A percentile compares a stretch with the other conserved stretches of the same genome.
These are phyloP conservation scores for Aphyosemion australe DNA, from an alignment of 2,113 vertebrate genomes.

Conservation along the genomic window DNA sequence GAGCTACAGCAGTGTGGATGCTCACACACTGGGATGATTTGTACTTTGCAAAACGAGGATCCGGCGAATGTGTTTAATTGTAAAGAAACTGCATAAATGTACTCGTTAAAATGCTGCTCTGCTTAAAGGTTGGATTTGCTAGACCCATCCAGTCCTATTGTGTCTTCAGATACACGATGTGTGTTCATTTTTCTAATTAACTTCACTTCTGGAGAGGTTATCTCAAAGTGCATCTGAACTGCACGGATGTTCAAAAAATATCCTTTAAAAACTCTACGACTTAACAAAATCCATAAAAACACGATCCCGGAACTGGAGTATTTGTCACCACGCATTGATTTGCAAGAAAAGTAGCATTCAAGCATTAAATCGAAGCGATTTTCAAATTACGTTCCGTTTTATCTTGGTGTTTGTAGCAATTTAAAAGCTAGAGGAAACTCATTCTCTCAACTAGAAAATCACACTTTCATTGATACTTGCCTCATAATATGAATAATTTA, in stretches of 20 bases:
- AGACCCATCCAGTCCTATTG: slow-evolving; percentile 47
- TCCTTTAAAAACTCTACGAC: slow-evolving; percentile 15
- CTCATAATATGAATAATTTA: neutral
- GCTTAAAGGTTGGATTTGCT: slow-evolving; percentile 58
- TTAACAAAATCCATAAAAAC: too few relatives aligned
- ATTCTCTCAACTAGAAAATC: neutral
- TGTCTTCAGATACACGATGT: slow-evolving; percentile 51
- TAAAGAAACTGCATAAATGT: slow-evolving; percentile 34
- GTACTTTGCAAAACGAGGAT: slow-evolving; percentile 52
- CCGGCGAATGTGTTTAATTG: slow-evolving; percentile 48
- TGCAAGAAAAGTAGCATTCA: too few relatives aligned
- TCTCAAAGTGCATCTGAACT: slow-evolving; percentile 59
- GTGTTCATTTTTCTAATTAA: slow-evolving; percentile 71
- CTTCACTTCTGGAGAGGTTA: slow-evolving; percentile 55
- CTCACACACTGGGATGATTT: slow-evolving; percentile 38
- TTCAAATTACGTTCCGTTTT: too few relatives aligned
- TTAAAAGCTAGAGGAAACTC: slow-evolving; percentile 9
- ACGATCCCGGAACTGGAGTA: too few relatives aligned
- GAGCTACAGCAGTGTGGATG: slow-evolving; percentile 12
- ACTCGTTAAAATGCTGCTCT: slow-evolving; percentile 37
- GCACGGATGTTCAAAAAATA: slow-evolving; percentile 70
- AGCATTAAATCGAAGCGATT: too few relatives aligned
- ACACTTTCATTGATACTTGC: too few relatives aligned
- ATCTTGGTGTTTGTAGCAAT: too few relatives aligned
- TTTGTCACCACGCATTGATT: too few relatives aligned